A percentile compares a stretch with the other conserved stretches of the same genome.
Evolutionary conservation across 2,113 vertebrate genomes (phyloP).

Genomic region (Herpailurus yagouaroundi): DNA sequence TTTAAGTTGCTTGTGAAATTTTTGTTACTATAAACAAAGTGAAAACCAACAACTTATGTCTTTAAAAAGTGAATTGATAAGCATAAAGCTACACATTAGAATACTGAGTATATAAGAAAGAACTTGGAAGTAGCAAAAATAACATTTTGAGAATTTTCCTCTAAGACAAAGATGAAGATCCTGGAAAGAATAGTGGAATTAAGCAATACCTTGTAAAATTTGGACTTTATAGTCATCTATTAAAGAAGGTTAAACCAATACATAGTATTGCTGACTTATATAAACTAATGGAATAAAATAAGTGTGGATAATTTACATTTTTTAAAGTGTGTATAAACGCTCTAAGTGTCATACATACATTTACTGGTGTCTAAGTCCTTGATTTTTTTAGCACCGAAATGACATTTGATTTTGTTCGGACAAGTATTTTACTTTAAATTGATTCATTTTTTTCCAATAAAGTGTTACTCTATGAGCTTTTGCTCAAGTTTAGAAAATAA

Average conservation of each 20-base stretch:
- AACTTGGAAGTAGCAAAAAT: slow-evolving; percentile 33
- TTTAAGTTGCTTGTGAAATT: slow-evolving; percentile 46
- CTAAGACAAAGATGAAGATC: neutral
- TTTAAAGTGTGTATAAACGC: neutral
- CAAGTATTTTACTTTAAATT: slow-evolving; percentile 16
- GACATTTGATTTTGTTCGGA: slow-evolving; percentile 57
- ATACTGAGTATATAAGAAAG: slow-evolving; percentile 28
- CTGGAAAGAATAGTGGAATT: neutral
- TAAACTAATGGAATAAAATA: slow-evolving; percentile 26
- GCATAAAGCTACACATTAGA: neutral
- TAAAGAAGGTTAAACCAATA: slow-evolving; percentile 55
- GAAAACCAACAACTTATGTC: slow-evolving; percentile 9
- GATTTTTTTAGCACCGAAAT: slow-evolving; percentile 39
- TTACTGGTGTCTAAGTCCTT: slow-evolving; percentile 33
- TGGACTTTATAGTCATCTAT: neutral
- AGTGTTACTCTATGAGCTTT: neutral
- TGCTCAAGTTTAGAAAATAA: slow-evolving; percentile 49
- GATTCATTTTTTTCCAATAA: neutral
- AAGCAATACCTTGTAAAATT: slow-evolving; percentile 44
- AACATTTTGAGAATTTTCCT: slow-evolving; percentile 46
- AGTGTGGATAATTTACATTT: neutral
- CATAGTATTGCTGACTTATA: neutral
- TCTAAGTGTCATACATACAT: slow-evolving; percentile 5
- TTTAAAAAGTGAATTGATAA: slow-evolving; percentile 42
- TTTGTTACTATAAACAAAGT: slow-evolving; percentile 37